Evolutionary conservation across 2,888 invertebrate genomes (phyloP).

Genomic region (Notodonta ziczac): DNA sequence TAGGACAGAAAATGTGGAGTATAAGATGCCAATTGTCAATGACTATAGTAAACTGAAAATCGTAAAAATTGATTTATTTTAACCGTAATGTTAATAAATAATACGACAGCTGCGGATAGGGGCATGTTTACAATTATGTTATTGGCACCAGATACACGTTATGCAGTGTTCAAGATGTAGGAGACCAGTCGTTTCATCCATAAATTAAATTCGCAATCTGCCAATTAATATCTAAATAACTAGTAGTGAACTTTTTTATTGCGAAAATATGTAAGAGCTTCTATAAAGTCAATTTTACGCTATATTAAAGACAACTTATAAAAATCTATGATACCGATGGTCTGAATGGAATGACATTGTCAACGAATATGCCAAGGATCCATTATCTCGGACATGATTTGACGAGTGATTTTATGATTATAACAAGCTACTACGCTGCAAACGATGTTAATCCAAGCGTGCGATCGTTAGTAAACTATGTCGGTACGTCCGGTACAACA

Average conservation of each 20-base stretch:
- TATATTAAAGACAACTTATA: too few relatives aligned
- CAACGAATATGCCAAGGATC: background rate
- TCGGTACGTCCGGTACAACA: slow-evolving; percentile 15
- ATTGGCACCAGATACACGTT: slow-evolving; percentile 55
- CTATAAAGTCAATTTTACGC: too few relatives aligned
- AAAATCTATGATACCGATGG: too few relatives aligned
- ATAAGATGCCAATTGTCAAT: too few relatives aligned
- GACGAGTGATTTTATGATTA: slow-evolving; percentile 11
- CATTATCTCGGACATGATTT: background rate
- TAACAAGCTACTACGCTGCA: background rate
- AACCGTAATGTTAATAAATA: slow-evolving; percentile 12
- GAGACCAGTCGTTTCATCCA: slow-evolving; percentile 42
- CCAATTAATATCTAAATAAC: background rate
- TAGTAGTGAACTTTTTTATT: too few relatives aligned
- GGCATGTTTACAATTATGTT: slow-evolving; percentile 57
- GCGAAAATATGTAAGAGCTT: background rate
- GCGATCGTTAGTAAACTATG: slow-evolving; percentile 8
- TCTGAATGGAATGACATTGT: background rate
- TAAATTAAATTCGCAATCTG: slow-evolving; percentile 39
- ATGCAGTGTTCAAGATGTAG: slow-evolving; percentile 35
- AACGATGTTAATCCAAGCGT: slow-evolving; percentile 15
- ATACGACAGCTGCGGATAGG: slow-evolving; percentile 58
- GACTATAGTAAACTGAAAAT: too few relatives aligned
- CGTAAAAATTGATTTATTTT: background rate
- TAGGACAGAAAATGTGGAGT: too few relatives aligned